Percentiles rank a stretch among this genome's conserved stretches.
phyloP scores from a whole-genome alignment of 1,140 invertebrate genomes.

The Neodiprion pinetum region DNA sequence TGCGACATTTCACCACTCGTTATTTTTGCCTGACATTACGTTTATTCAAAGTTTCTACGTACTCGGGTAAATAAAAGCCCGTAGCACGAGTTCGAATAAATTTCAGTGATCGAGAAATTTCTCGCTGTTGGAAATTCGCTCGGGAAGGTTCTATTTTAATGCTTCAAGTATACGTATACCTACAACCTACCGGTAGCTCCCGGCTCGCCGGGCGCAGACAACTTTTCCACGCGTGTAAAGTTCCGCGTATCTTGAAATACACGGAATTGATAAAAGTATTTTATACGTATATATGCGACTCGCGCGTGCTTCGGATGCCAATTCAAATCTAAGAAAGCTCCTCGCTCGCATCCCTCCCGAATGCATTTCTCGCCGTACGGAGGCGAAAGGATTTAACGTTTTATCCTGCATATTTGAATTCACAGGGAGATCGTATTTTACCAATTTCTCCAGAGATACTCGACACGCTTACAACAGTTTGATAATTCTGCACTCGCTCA shows the following conservation, averaged over 20 bases:
- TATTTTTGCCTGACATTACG: not conserved
- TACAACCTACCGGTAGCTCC: not conserved
- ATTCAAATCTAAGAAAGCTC: not conserved
- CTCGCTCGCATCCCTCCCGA: not conserved
- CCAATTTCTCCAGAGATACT: too few relatives aligned
- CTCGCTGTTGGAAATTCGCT: not conserved
- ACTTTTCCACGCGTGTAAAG: not conserved
- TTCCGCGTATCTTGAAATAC: not conserved
- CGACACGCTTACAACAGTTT: too few relatives aligned
- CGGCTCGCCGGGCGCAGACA: not conserved
- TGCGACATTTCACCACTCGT: not conserved
- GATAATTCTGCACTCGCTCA: too few relatives aligned
- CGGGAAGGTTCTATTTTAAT: not conserved
- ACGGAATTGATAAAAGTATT: constrained; percentile 1
- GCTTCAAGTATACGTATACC: not conserved
- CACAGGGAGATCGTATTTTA: too few relatives aligned
- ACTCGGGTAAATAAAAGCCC: not conserved
- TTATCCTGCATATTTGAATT: too few relatives aligned
- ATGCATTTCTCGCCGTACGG: too few relatives aligned
- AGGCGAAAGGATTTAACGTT: too few relatives aligned
- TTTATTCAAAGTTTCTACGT: not conserved
- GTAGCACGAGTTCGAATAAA: not conserved
- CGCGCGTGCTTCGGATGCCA: constrained; percentile 1
- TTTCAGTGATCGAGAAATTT: not conserved
- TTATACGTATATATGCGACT: not conserved